These are phyloP conservation scores for Philereme vetulata DNA, from an alignment of 2,888 invertebrate species.

Conservation along the genomic window DNA sequence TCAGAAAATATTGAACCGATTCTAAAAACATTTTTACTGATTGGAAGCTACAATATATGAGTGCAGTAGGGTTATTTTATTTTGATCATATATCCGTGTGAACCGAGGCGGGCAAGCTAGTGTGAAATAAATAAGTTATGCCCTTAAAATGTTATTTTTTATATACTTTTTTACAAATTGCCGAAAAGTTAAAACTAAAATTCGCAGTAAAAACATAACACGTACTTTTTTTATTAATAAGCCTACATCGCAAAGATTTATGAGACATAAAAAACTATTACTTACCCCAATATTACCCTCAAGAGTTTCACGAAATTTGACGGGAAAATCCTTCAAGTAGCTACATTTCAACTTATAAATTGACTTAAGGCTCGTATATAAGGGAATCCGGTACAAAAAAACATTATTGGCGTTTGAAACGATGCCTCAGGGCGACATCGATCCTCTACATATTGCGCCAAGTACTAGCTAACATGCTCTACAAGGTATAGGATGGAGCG, in stretches of 20 bases:
- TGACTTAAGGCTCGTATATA: constrained; percentile 63
- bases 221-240: not conserved
- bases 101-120: no score
- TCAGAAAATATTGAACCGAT: no score
- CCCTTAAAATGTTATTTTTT: no score
- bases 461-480: constrained; percentile 33
- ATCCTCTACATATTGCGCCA: constrained; percentile 62
- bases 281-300: constrained; percentile 1
- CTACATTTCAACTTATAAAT: constrained; percentile 53
- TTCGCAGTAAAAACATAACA: not conserved
- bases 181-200: no score
- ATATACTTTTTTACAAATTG: no score
- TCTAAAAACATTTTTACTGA: no score
- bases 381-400: constrained; percentile 69
- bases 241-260: constrained; percentile 3
- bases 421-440: constrained; percentile 79
- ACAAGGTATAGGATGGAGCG: constrained; percentile 37
- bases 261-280: constrained; percentile 6
- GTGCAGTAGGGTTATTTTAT: no score
- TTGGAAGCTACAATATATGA: no score
- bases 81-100: no score
- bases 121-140: no score
- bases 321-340: constrained; percentile 30
- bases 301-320: constrained; percentile 5
- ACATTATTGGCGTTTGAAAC: constrained; percentile 77